Percentiles rank a stretch among this genome's conserved stretches.
Evolutionary conservation across 2,888 invertebrate species (phyloP).

Genomic region (Mongoloraphidia duomilia): DNA sequence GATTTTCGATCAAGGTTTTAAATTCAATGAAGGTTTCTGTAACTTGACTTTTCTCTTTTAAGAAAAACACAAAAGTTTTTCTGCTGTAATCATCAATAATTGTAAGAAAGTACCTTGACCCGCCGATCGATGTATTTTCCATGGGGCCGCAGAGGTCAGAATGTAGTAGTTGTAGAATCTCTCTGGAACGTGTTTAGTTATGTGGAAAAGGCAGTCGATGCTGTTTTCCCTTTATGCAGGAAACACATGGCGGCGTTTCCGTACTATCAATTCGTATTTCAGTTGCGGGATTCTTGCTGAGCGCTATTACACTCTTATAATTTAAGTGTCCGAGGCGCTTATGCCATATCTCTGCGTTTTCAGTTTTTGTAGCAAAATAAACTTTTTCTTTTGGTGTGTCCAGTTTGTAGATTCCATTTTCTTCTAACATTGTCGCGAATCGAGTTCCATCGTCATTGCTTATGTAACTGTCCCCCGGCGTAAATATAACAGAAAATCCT

Average conservation of each 20-base stretch:
- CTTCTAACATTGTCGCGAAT: slow-evolving; percentile 3
- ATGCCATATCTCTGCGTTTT: slow-evolving; percentile 9
- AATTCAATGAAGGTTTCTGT: slow-evolving; percentile 15
- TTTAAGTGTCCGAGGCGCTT: background rate
- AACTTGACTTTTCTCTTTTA: slow-evolving; percentile 22
- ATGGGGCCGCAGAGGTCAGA: slow-evolving; percentile 23
- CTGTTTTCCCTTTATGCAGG: slow-evolving; percentile 18
- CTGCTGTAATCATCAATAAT: slow-evolving; percentile 21
- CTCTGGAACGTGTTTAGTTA: slow-evolving; percentile 10
- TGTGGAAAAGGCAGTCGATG: slow-evolving; percentile 14
- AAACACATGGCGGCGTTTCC: slow-evolving; percentile 6
- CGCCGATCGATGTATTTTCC: slow-evolving; percentile 19
- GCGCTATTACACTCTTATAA: no score
- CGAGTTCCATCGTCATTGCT: slow-evolving; percentile 5
- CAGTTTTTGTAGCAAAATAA: slow-evolving; percentile 6
- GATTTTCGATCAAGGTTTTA: slow-evolving; percentile 15
- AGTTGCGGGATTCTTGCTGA: no score
- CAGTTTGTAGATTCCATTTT: slow-evolving; percentile 8
- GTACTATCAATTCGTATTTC: no score
- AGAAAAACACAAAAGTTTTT: slow-evolving; percentile 18
- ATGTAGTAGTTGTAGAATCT: slow-evolving; percentile 21
- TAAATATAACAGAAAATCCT: slow-evolving; percentile 12
- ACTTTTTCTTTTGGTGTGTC: slow-evolving; percentile 1
- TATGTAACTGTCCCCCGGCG: slow-evolving; percentile 10
- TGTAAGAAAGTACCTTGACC: slow-evolving; percentile 22